Base-by-base conservation (phyloP, 2,888 invertebrate genomes). In the Molanna angustata region DNA sequence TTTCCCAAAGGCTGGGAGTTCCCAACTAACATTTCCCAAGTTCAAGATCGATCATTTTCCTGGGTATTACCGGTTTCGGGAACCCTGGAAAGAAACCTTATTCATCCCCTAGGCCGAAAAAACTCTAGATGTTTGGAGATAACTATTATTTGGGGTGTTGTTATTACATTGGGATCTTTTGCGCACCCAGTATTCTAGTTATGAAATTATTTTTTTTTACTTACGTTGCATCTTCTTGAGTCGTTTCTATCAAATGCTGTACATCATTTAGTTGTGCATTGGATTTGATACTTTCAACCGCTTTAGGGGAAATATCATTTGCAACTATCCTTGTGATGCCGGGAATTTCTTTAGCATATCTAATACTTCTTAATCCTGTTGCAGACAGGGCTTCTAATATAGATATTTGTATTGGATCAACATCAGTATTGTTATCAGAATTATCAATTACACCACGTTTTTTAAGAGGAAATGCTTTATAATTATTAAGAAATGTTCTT, bases 331-430 rank as follows among this genome's bases (percentile, higher is more conserved):
- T 79, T 35, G 81, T 83, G 0, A 94, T 72, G n/a, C 86, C 86
- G 0, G 85, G 82, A 11, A 98, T 80, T 80, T 99, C 99, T 65
- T 93, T 88, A 0, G 97, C 97, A 73, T 98, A 99, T 14, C 99
- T 83, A 61, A 99, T 90, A 55, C 98, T 95, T 33, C 99, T 79
- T 31, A 99, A 73, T 0, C 99, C 99, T 9, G 96, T 94, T 0
- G 99, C 99, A 16, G 98, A 90, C 32, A 99, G 71, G 0, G 96
- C 98, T 76, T 99, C 98, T 49, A 99, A 73, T 61, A 99, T 85
- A 49, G 77, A 73, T 35, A 89, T 70, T 6, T 84, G 83, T 52
- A 79, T 64, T 27, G 13, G 9, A 2, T 22, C n/a, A 13, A 7
- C n/a, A 14, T 47, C 13, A 17, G 14, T 18, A 13, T 17, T 40